Evolutionary conservation across 2,888 invertebrate species (phyloP).

Genomic region (Dolomedes plantarius): DNA sequence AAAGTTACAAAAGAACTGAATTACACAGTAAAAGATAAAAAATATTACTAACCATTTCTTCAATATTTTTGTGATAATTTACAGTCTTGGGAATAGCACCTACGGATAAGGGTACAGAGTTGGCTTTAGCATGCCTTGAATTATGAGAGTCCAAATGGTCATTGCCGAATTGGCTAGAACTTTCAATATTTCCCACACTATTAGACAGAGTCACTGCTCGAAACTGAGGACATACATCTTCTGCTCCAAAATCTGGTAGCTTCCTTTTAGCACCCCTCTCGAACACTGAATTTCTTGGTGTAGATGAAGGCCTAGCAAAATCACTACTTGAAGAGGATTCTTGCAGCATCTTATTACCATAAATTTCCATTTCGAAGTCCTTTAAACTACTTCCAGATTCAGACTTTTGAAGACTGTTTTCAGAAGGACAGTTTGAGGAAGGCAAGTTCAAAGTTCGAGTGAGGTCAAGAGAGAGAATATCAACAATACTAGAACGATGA

Average conservation of each 20-base stretch:
- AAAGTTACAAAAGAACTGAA: too few relatives aligned
- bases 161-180: neutral
- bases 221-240: slow-evolving; percentile 75
- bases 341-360: slow-evolving; percentile 20
- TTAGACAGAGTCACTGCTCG: slow-evolving; percentile 81
- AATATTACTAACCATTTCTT: slow-evolving; percentile 76
- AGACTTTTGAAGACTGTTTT: slow-evolving; percentile 18
- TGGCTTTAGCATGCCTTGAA: slow-evolving; percentile 34
- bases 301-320: neutral
- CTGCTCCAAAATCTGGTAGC: slow-evolving; percentile 27
- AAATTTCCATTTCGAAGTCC: slow-evolving; percentile 68
- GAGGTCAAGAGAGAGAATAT: slow-evolving; percentile 72
- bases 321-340: slow-evolving; percentile 23
- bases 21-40: too few relatives aligned
- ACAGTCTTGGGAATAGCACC: slow-evolving; percentile 94
- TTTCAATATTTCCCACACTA: slow-evolving; percentile 74
- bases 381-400: slow-evolving; percentile 42
- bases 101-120: slow-evolving; percentile 70
- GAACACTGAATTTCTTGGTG: neutral
- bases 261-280: slow-evolving; percentile 64
- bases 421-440: slow-evolving; percentile 10
- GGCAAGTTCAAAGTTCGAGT: slow-evolving; percentile 66
- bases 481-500: slow-evolving; percentile 71
- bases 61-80: slow-evolving; percentile 92
- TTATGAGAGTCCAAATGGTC: slow-evolving; percentile 39